Evolutionary conservation across 2,797 vertebrate species (phyloP), one percentile per base, ranked within the genome.

Genomic region (Myripristis murdjan): DNA sequence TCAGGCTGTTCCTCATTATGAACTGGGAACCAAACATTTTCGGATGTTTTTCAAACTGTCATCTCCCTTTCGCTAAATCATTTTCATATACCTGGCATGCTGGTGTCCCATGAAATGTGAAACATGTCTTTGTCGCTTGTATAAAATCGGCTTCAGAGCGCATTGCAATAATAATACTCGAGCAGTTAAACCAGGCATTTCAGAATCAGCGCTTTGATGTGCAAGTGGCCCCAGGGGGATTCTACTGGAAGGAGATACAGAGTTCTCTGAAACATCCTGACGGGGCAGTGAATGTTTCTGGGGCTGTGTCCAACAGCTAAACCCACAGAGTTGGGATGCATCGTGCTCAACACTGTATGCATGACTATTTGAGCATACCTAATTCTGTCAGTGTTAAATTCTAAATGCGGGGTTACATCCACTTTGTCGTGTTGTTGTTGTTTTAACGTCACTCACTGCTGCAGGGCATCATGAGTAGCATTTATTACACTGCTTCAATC

Each of bases 131-230:
- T 84, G 65, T 83, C 72, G 58, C 66, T 61, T 67, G 77, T 84
- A 71, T 82, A 64, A 66, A 88, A 87, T 75, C 68, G 55, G 48
- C 64, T 70, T 62, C 72, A 70, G 62, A 78, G 70, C 58, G 74
- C 46, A 26, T 65, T 15, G 68, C 74, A 79, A 74, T 78, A 79
- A 80, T 37, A 59, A 62, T 74, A 68, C 73, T 70, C 72, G 48
- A 65, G 68, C 81, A 74, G 73, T 70, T 61, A 76, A 82, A 78
- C 52, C 59, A 71, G 72, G 54, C 77, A 73, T 87, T 88, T 81
- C 41, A 70, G 75, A 79, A 83, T 79, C 37, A 1, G 39, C 41
- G 67, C 88, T 89, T 91, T 91, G 87, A 91, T 86, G 86, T 90
- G 81, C 49, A 75, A 75, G 73, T 60, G 79, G 76, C 88, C 89